These are phyloP conservation scores for Acleris laterana DNA, from an alignment of 2,888 invertebrate genomes.

Conservation along the genomic window DNA sequence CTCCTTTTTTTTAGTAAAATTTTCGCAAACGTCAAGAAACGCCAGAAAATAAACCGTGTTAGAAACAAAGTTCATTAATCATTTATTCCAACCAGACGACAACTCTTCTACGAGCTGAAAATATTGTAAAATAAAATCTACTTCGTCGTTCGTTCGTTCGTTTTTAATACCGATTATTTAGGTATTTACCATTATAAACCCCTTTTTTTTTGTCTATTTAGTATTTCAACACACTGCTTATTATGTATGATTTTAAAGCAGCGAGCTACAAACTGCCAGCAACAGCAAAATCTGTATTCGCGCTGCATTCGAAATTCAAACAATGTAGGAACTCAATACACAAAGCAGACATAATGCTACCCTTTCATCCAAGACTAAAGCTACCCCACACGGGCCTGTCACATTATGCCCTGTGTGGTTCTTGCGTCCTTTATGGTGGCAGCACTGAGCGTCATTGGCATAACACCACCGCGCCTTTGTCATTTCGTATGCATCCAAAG, in stretches of 20 bases:
- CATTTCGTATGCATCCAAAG: slow-evolving; percentile 27
- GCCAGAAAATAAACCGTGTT: too few relatives aligned
- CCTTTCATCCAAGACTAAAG: slow-evolving; percentile 29
- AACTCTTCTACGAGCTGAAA: too few relatives aligned
- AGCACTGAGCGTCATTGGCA: slow-evolving; percentile 19
- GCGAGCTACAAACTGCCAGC: not conserved
- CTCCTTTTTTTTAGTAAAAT: too few relatives aligned
- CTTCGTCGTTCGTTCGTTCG: too few relatives aligned
- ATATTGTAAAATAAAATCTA: too few relatives aligned
- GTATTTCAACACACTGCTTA: too few relatives aligned
- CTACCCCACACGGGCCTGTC: slow-evolving; percentile 23
- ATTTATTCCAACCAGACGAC: too few relatives aligned
- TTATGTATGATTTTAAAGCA: not conserved
- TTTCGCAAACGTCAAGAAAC: too few relatives aligned
- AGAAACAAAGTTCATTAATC: too few relatives aligned
- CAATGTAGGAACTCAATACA: slow-evolving; percentile 22
- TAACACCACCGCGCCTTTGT: slow-evolving; percentile 31
- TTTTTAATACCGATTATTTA: too few relatives aligned
- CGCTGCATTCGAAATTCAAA: slow-evolving; percentile 19
- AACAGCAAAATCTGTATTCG: slow-evolving; percentile 2
- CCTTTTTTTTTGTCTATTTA: not conserved
- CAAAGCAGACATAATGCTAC: slow-evolving; percentile 24
- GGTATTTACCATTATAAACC: not conserved
- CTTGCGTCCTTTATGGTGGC: slow-evolving; percentile 22
- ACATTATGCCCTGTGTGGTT: slow-evolving; percentile 30